Percentiles rank a stretch among this genome's conserved stretches.
These are phyloP conservation scores for Dryoscopus gambensis DNA, from an alignment of 2,113 vertebrate species.

Conservation along the genomic window DNA sequence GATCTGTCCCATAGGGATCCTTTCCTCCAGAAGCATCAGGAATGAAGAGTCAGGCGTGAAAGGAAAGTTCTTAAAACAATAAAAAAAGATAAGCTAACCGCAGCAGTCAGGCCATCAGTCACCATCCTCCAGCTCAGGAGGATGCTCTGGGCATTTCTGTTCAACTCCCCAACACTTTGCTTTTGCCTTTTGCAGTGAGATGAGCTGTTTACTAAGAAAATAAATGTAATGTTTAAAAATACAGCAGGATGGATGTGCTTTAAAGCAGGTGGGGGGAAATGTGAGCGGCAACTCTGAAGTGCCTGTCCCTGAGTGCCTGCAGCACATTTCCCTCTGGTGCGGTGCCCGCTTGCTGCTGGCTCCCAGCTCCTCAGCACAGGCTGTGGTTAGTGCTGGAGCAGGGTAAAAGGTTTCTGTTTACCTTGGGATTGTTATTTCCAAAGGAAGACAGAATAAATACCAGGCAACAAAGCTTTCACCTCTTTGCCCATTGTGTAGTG, in stretches of 20 bases:
- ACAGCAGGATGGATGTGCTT: background rate
- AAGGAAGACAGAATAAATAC: background rate
- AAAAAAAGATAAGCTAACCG: accelerated
- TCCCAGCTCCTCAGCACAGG: background rate
- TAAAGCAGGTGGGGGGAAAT: background rate
- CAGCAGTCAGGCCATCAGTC: background rate
- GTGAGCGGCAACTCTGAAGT: background rate
- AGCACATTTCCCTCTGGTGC: background rate
- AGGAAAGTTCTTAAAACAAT: background rate
- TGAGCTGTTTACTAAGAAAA: background rate
- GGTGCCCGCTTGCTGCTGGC: accelerated
- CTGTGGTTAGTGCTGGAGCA: background rate
- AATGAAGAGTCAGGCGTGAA: background rate
- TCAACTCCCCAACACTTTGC: background rate
- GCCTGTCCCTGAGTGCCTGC: background rate
- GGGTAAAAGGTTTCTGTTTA: background rate
- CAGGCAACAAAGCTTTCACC: background rate
- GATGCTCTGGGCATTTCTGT: background rate
- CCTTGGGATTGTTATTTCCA: background rate
- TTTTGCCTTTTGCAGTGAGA: background rate
- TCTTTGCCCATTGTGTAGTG: background rate
- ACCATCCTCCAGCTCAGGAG: background rate
- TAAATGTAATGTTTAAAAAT: background rate
- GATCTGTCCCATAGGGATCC: background rate
- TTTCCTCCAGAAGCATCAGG: background rate